Base-by-base conservation (phyloP, 2,797 vertebrate species). In the Myripristis jacobus region DNA sequence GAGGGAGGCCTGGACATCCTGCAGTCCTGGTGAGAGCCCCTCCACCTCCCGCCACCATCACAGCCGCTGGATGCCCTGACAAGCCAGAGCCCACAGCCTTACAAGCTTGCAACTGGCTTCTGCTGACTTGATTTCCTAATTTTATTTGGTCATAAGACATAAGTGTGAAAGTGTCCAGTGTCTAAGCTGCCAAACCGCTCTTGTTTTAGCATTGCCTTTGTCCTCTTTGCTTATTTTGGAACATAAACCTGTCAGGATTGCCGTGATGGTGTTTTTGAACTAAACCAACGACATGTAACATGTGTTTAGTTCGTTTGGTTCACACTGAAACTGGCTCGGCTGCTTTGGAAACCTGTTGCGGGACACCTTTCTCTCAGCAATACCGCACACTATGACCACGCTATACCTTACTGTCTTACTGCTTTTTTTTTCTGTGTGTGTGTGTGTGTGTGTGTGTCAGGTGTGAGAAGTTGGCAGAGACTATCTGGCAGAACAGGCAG, bases 401-500 rank as follows among this genome's bases (percentile, higher is more conserved):
- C 19, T 10, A 16, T 2, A 16, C 5, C 24, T 77, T 16, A 50
- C 15, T 52, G 12, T 51, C 43, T 50, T 31, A 4, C 15, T 22
- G 50, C 11, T 22, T n/a, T 61, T 31, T 21, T 8, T 19, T 7
- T 52, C 4, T 51, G 5, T 38, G 16, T 67, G 18, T 66, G 31
- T 53, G 13, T 66, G 22, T 71, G 34, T 76, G 27, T 66, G 21
- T 66, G 19, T 68, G 36, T 56, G 12, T 16, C 81, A 98, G 97
- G 97, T 98, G 97, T 64, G 97, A 98, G 93, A 99, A 99, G 86
- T 83, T 94, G 82, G 95, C 96, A 0, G 95, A 97, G 90, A 96
- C 95, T 38, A 97, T 98, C 85, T 98, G 97, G 96, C 96, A 98
- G 91, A 99, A 98, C 91, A 90, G 97, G 70, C 97, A 97, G 89